These are phyloP conservation scores for Hermatobates lingyangjiaoensis DNA, from an alignment of 1,140 invertebrate species.

Conservation along the genomic window DNA sequence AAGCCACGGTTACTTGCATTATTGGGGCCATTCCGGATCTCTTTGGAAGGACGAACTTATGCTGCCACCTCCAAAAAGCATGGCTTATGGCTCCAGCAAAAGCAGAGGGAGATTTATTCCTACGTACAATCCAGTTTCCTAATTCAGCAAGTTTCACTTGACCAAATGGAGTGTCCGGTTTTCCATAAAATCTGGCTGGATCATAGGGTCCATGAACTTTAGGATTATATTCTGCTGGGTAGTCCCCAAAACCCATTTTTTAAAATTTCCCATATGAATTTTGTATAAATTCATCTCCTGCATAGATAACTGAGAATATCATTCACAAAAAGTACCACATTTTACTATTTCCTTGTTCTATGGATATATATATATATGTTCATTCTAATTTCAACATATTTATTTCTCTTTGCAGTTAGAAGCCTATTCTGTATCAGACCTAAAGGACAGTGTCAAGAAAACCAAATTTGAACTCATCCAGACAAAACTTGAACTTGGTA, in stretches of 20 bases:
- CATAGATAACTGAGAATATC: too few species aligned
- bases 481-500: too few species aligned
- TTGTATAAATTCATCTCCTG: too few species aligned
- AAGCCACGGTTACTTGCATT: conserved; percentile 43
- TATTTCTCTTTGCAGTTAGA: too few species aligned
- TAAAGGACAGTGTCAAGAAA: too few species aligned
- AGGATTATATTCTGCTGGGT: conserved; percentile 72
- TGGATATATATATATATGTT: too few species aligned
- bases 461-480: too few species aligned
- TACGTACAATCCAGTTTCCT: conserved; percentile 55
- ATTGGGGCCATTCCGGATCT: conserved; percentile 49
- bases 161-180: conserved; percentile 70
- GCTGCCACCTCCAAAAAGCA: conserved; percentile 77
- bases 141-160: conserved; percentile 74
- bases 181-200: conserved; percentile 79
- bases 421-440: too few species aligned
- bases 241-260: conserved; percentile 66
- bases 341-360: too few species aligned
- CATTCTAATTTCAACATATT: too few species aligned
- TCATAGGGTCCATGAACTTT: conserved; percentile 81
- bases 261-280: too few species aligned
- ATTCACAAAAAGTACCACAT: too few species aligned
- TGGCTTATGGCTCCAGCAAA: conserved; percentile 42
- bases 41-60: conserved; percentile 64
- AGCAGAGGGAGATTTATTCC: conserved; percentile 54